phyloP scores from a whole-genome alignment of 2,113 vertebrate species.

The Trematomus loennbergii region DNA sequence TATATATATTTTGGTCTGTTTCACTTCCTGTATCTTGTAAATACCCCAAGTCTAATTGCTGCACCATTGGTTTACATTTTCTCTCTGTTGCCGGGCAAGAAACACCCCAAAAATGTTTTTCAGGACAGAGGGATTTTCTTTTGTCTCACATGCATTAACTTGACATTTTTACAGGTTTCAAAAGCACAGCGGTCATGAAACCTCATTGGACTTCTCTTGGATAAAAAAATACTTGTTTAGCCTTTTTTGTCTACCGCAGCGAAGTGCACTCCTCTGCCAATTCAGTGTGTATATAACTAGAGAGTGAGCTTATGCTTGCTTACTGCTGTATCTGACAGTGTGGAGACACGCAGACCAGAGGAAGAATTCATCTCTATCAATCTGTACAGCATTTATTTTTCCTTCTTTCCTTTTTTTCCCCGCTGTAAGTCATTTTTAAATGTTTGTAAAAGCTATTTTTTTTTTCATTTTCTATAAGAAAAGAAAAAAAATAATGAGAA shows the following conservation, averaged over 20 bases:
- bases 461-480: slow-evolving; percentile 66
- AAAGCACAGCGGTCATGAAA: neutral
- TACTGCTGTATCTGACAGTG: slow-evolving; percentile 34
- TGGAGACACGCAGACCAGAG: neutral
- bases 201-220: neutral
- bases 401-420: neutral
- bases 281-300: neutral
- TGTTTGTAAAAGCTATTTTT: slow-evolving; percentile 61
- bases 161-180: slow-evolving; percentile 16
- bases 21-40: slow-evolving; percentile 9
- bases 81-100: neutral
- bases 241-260: slow-evolving; percentile 1
- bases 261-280: slow-evolving; percentile 17
- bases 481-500: slow-evolving; percentile 18
- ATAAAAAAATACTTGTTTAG: neutral
- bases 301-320: slow-evolving; percentile 12
- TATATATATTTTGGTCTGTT: neutral
- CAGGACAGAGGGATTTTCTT: neutral
- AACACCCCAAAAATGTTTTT: slow-evolving; percentile 16
- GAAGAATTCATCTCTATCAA: neutral
- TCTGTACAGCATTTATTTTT: slow-evolving; percentile 55
- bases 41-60: slow-evolving; percentile 2
- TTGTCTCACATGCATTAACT: slow-evolving; percentile 13
- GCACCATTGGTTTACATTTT: neutral
- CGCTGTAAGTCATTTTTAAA: slow-evolving; percentile 59